A percentile compares a stretch with the other conserved stretches of the same genome.
Evolutionary conservation across 2,797 vertebrate species (phyloP).

Genomic region (Thunnus albacares): DNA sequence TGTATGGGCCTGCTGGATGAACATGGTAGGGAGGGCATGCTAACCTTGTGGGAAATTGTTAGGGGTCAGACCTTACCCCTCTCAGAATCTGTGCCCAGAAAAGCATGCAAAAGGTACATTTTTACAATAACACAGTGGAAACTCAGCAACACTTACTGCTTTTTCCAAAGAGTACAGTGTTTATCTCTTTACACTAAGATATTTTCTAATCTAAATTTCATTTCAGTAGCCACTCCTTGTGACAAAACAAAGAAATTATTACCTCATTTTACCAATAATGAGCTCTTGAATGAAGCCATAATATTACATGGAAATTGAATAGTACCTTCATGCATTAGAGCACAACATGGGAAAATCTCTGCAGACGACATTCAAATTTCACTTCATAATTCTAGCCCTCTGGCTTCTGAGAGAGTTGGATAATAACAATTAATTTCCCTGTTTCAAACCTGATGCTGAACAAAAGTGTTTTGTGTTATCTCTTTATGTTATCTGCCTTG

Average conservation of each 20-base stretch:
- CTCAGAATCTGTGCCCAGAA: constrained; percentile 43
- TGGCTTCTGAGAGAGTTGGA: constrained; percentile 54
- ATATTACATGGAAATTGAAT: constrained; percentile 32
- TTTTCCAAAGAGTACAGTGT: background rate
- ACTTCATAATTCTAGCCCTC: constrained; percentile 6
- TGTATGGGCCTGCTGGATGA: constrained; percentile 80
- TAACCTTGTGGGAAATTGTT: constrained; percentile 82
- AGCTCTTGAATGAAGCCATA: constrained; percentile 21
- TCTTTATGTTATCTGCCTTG: constrained; percentile 48
- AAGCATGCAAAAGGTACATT: constrained; percentile 10
- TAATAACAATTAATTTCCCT: constrained; percentile 69
- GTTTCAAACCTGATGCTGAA: constrained; percentile 70
- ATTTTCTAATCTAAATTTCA: background rate
- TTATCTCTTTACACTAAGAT: background rate
- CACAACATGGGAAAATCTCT: constrained; percentile 28
- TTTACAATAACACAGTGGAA: constrained; percentile 26
- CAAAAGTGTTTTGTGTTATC: constrained; percentile 63
- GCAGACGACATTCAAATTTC: constrained; percentile 19
- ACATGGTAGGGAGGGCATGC: constrained; percentile 77
- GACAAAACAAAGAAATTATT: background rate
- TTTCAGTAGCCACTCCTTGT: background rate
- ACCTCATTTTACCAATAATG: constrained; percentile 1
- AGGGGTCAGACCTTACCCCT: constrained; percentile 72
- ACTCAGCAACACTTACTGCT: background rate
- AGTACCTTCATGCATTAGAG: constrained; percentile 7